A percentile compares a stretch with the other conserved stretches of the same genome.
Conservation (phyloP, 2,797 vertebrate species). For the Protosalanx chinensis region DNA sequence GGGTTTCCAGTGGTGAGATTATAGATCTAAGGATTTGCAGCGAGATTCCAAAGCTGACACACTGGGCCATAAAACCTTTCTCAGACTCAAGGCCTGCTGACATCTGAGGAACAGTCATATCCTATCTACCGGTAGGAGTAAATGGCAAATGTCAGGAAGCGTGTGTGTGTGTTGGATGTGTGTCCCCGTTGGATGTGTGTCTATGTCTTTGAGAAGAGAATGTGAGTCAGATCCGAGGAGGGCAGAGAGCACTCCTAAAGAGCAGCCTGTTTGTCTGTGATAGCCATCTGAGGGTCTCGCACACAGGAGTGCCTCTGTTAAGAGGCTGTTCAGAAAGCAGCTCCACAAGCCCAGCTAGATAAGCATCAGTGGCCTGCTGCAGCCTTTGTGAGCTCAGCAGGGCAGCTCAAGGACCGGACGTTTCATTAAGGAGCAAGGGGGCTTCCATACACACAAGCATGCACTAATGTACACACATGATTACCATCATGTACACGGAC, state of each 20-base stretch:
- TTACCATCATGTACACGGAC: not conserved
- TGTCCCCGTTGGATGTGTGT: not conserved
- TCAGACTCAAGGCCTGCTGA: not conserved
- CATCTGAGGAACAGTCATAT: not conserved
- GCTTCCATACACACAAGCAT: not conserved
- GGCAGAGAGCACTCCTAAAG: constrained; percentile 3
- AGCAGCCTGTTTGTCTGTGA: constrained; percentile 29
- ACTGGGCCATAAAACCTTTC: constrained; percentile 1
- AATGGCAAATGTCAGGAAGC: constrained; percentile 1
- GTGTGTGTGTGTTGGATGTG: not conserved
- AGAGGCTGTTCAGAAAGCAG: constrained; percentile 4
- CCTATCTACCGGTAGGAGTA: not conserved
- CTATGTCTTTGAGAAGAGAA: not conserved
- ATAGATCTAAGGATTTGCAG: constrained; percentile 20
- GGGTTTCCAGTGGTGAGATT: constrained; percentile 11
- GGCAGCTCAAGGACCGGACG: constrained; percentile 10
- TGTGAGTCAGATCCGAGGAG: not conserved
- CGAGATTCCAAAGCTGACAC: constrained; percentile 18
- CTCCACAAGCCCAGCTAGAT: constrained; percentile 29
- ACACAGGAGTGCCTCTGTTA: constrained; percentile 32
- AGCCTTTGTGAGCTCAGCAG: constrained; percentile 15
- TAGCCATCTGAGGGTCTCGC: constrained; percentile 24
- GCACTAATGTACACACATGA: not conserved
- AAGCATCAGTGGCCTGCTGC: constrained; percentile 27
- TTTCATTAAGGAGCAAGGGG: constrained; percentile 7